Percentiles rank a stretch among this genome's conserved stretches.
These are phyloP conservation scores for Pangasius macronema DNA, from an alignment of 2,797 vertebrate genomes.

Conservation along the genomic window DNA sequence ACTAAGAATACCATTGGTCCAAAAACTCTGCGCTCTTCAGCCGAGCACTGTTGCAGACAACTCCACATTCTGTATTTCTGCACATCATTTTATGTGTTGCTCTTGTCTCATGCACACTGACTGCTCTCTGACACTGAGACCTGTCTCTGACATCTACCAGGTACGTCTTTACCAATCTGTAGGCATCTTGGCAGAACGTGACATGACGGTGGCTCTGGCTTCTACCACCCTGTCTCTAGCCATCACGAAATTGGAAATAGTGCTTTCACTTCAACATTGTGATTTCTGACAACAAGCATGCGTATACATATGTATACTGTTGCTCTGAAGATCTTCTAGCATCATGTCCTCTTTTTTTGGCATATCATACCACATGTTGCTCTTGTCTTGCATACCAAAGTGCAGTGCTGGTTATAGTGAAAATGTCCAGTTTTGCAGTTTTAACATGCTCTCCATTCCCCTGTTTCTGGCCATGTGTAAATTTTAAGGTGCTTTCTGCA, in stretches of 20 bases:
- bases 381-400: not conserved
- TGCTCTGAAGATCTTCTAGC: not conserved
- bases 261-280: not conserved
- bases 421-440: not conserved
- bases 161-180: conserved; percentile 3
- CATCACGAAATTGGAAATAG: not conserved
- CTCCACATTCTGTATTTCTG: conserved; percentile 6
- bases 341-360: conserved; percentile 15
- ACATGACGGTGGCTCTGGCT: conserved; percentile 11
- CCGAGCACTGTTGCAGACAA: not conserved
- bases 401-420: not conserved
- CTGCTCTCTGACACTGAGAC: conserved; percentile 16
- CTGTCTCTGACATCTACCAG: conserved; percentile 26
- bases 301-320: not conserved
- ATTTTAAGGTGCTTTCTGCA: conserved; percentile 14
- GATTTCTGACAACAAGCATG: not conserved
- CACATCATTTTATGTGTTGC: conserved; percentile 4
- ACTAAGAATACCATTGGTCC: no score
- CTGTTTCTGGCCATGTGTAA: conserved; percentile 33
- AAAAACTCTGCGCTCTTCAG: not conserved
- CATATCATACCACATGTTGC: not conserved
- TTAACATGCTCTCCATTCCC: not conserved
- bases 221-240: not conserved
- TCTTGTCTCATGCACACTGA: conserved; percentile 31
- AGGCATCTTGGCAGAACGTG: conserved; percentile 12